Base-by-base conservation (phyloP, 1,140 invertebrate genomes). In the Trachymyrmex septentrionalis region DNA sequence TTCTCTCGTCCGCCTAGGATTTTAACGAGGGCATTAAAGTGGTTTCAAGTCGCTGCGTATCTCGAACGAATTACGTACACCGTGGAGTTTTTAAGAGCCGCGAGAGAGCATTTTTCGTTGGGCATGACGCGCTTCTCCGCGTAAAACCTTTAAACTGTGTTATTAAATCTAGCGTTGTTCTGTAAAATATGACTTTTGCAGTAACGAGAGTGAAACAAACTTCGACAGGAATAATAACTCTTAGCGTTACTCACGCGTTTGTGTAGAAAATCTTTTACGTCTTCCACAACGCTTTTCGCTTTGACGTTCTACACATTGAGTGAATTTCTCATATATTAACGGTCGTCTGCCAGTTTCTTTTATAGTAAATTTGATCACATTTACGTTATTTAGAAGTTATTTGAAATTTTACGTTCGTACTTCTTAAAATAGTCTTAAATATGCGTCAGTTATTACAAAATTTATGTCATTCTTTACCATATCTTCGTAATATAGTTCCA, bases 21-120 rank as follows among this genome's bases (percentile, higher is more conserved):
- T 92, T 94, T 92, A 94, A 93, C 87, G 92, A 93, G 88, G 85
- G 71, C 85, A 92, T 93, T 92, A 92, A 94, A 92, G 88, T 89
- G 84, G 90, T 92, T 93, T 92, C 87, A 76, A 91, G 87, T 86
- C 87, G 87, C 82, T 77, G 75, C 82, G 81, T 89, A 88, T 86
- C 84, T 84, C 73, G 78, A 66, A 91, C 84, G 89, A 88, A 91
- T 92, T 93, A 91, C 88, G 86, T 89, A 76, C 88, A 91, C 90
- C 82, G 87, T 61, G 27, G 7, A 34, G 48, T 71, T 87, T 78
- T 90, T 90, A 84, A 89, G 67, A 87, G 44, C 63, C 34, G 76
- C 63, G 38, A 21, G 76, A 77, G 71, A 44, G 27, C 53, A 89
- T 82, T 86, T 89, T 59, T 71, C 55, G 24, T 73, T 50, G 72